Conservation (phyloP, 1,140 invertebrate genomes). For the Drosophila persimilis region DNA sequence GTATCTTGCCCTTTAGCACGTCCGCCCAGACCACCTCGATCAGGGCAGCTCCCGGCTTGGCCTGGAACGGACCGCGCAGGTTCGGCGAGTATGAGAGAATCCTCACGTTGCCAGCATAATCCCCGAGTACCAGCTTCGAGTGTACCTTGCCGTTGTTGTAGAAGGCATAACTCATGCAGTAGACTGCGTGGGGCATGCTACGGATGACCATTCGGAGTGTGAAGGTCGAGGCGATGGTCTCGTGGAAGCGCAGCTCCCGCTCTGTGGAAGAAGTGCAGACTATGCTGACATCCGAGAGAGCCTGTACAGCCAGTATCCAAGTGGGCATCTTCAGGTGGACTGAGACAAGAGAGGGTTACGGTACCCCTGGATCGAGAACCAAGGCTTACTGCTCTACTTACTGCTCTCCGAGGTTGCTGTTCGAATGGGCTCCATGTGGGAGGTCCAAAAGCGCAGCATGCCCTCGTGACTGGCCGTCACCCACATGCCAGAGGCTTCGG, state of each 20-base stretch:
- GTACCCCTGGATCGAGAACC: no score
- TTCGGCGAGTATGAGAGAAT: conserved; percentile 86
- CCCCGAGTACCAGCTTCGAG: conserved; percentile 87
- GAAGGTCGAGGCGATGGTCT: conserved; percentile 88
- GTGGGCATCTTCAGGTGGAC: conserved; percentile 85
- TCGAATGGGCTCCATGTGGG: conserved; percentile 86
- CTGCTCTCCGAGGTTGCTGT: conserved; percentile 85
- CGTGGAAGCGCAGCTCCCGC: conserved; percentile 88
- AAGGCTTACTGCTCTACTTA: conserved; percentile 71
- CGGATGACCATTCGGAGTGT: conserved; percentile 86
- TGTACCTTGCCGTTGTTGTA: conserved; percentile 84
- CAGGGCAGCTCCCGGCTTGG: conserved; percentile 85
- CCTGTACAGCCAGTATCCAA: conserved; percentile 87
- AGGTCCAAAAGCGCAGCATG: conserved; percentile 88
- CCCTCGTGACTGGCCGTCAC: conserved; percentile 88
- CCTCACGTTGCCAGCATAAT: conserved; percentile 86
- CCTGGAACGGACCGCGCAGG: conserved; percentile 87
- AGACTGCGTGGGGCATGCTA: conserved; percentile 84
- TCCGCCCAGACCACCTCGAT: conserved; percentile 85
- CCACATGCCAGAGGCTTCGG: conserved; percentile 85
- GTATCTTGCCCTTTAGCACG: conserved; percentile 83
- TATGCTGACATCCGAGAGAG: conserved; percentile 88
- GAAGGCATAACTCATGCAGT: conserved; percentile 87
- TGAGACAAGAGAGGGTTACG: neutral
- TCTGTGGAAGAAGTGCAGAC: conserved; percentile 88